Evolutionary conservation across 2,797 vertebrate genomes (phyloP).

Genomic region (Harpagifer antarcticus): DNA sequence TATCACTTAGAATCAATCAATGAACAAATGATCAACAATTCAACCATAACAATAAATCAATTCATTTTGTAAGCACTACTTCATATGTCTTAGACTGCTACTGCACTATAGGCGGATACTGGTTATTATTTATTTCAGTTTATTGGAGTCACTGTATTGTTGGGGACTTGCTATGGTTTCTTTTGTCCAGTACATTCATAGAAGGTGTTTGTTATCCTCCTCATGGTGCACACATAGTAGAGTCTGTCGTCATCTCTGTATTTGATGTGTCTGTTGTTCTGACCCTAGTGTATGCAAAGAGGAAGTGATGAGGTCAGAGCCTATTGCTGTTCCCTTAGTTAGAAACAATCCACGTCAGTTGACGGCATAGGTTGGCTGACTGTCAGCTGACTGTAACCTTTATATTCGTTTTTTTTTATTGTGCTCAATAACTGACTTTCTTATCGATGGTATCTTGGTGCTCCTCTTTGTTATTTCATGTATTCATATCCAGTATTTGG

Average conservation of each 20-base stretch:
- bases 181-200: neutral
- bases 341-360: slow-evolving; percentile 4
- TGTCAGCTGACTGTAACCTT: neutral
- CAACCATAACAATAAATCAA: neutral
- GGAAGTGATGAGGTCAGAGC: slow-evolving; percentile 23
- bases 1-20: neutral
- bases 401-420: neutral
- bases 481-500: slow-evolving; percentile 3
- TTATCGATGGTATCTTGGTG: neutral
- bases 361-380: neutral
- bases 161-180: neutral
- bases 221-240: neutral
- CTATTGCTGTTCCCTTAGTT: slow-evolving; percentile 9
- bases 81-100: neutral
- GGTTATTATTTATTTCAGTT: neutral
- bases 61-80: neutral
- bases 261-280: slow-evolving; percentile 27
- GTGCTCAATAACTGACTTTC: neutral
- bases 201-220: slow-evolving; percentile 4
- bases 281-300: slow-evolving; percentile 1
- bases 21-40: neutral
- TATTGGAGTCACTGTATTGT: neutral
- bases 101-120: neutral
- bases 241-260: slow-evolving; percentile 4
- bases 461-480: neutral